Base-by-base conservation (phyloP, 2,113 vertebrate species). In the Centropus bengalensis region DNA sequence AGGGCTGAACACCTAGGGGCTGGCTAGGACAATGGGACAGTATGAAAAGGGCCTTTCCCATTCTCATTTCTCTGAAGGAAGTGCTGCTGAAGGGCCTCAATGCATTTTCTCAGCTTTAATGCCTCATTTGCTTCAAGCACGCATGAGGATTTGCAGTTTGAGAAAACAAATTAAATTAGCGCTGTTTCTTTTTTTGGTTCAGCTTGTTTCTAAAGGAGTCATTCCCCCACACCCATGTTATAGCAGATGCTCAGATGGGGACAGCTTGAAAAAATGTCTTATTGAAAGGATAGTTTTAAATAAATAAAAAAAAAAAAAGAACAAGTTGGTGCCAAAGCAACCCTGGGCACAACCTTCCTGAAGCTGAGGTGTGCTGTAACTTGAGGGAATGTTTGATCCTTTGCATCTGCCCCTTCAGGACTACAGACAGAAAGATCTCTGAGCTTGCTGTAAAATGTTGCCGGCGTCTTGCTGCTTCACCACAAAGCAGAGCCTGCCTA, bases 131-230 rank as follows among this genome's bases (percentile, higher is more conserved):
- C 86, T 93, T 92, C 78, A 60, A 91, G 85, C 59, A 71, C 1
- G 3, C 79, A 68, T 12, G 32, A 82, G 44, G 58, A 60, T 95
- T 95, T 95, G 88, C 59, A 77, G 45, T 91, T 96, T 71, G 71
- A 93, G 91, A 93, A 95, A 97, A 94, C 89, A 94, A 95, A 95
- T 96, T 94, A 78, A 97, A 93, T 95, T 91, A 95, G 38, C 1
- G 32, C 49, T 52, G 8, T 75, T 93, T 86, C 17, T 44, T 76
- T 30, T 66, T 62, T 82, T 71, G 3, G 10, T 89, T 47, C 38
- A 54, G 9, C 17, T 79, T 77, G 56, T 86, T 95, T 84, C 54
- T 54, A 40, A 86, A 75, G 22, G 73, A 91, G 60, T 91, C 69
- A 40, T 79, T 92, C 10, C 36, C 19, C 14, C 5, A 14, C 28